Conservation (phyloP, 2,113 vertebrate species). For the Formicarius rufipectus region DNA sequence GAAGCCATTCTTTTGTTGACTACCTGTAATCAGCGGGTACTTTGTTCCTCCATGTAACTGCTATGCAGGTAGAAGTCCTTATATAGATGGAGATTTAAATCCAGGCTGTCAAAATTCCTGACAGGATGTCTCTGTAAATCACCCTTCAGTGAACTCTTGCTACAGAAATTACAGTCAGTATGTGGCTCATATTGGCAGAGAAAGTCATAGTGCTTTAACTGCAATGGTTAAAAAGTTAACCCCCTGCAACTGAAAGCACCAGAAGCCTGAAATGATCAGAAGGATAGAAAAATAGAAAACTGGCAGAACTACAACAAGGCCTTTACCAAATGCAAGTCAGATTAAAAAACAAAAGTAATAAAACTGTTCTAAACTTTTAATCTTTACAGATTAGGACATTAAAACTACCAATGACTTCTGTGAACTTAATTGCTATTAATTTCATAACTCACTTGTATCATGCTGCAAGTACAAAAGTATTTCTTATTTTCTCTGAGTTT, state of each 20-base stretch:
- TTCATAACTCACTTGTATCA: background rate
- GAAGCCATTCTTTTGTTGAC: background rate
- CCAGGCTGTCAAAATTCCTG: background rate
- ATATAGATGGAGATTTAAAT: background rate
- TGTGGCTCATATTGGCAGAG: background rate
- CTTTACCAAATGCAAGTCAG: background rate
- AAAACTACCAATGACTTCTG: background rate
- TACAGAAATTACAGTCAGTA: background rate
- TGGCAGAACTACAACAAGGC: background rate
- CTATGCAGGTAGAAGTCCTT: background rate
- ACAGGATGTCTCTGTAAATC: background rate
- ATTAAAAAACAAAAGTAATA: too few relatives aligned
- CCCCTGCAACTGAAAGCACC: background rate
- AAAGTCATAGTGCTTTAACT: background rate
- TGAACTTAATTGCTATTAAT: background rate
- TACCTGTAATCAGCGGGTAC: background rate
- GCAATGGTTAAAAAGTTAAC: background rate
- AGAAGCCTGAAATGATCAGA: background rate
- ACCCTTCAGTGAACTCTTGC: background rate
- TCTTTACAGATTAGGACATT: too few relatives aligned
- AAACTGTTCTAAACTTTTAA: too few relatives aligned
- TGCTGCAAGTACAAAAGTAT: background rate
- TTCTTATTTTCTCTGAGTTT: conserved; percentile 22
- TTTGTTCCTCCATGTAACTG: background rate
- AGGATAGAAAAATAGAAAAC: background rate